These are phyloP conservation scores for Myotis davidii DNA, from an alignment of 2,113 vertebrate species.

Conservation along the genomic window DNA sequence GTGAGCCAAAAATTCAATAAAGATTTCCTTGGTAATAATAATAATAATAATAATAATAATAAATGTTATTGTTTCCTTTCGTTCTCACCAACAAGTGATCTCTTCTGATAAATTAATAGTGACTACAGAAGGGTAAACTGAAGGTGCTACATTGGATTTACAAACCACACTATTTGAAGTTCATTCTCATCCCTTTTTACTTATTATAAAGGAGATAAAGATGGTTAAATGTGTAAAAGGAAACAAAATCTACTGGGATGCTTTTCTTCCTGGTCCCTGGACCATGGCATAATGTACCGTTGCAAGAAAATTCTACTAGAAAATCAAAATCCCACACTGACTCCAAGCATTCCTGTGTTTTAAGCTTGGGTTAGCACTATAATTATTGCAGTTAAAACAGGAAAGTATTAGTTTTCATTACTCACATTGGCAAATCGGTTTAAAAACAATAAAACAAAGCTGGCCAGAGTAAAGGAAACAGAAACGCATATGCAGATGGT, in stretches of 20 bases:
- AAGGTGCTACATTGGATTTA: background rate
- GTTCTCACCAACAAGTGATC: conserved; percentile 8
- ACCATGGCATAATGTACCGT: background rate
- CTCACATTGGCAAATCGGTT: background rate
- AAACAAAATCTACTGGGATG: conserved; percentile 16
- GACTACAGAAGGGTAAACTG: background rate
- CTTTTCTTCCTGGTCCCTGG: background rate
- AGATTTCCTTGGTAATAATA: background rate
- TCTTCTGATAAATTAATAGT: conserved; percentile 3
- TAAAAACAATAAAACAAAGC: conserved; percentile 20
- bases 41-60: too few species aligned
- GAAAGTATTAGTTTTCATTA: background rate
- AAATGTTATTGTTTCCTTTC: background rate
- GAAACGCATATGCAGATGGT: background rate
- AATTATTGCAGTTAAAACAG: background rate
- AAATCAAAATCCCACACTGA: conserved; percentile 42
- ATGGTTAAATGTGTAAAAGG: conserved; percentile 15
- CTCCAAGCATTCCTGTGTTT: background rate
- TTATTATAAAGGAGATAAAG: background rate
- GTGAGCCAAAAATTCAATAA: background rate
- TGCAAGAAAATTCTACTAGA: background rate
- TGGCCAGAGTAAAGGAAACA: background rate
- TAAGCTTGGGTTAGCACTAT: background rate
- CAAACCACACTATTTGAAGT: background rate
- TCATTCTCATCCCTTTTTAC: background rate